Conservation (phyloP, 2,888 invertebrate species). For the Polyommatus iphigenia region DNA sequence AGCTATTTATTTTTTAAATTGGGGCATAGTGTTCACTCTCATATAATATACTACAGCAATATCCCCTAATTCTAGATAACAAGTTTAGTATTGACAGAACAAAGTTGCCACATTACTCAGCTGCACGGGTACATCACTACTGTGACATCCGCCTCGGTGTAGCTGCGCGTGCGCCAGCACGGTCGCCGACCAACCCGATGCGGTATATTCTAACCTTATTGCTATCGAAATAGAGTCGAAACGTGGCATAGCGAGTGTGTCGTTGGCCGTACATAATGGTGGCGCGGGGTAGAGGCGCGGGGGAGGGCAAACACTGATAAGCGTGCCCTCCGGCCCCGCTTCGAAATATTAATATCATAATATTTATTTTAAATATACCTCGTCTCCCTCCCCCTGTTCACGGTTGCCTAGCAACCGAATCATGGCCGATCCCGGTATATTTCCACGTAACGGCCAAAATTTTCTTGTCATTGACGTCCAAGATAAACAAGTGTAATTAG, state of each 20-base stretch:
- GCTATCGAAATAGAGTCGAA: neutral
- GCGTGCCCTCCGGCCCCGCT: slow-evolving; percentile 46
- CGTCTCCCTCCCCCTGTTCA: slow-evolving; percentile 27
- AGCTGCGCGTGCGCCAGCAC: neutral
- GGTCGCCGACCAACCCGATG: neutral
- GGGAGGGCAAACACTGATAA: slow-evolving; percentile 40
- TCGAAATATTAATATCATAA: slow-evolving; percentile 48
- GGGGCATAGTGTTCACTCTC: no score
- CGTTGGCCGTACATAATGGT: neutral
- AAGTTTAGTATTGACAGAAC: neutral
- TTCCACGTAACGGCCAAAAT: neutral
- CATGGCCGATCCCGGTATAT: neutral
- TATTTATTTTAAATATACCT: slow-evolving; percentile 44
- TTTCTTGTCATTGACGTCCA: neutral
- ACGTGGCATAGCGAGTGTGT: neutral
- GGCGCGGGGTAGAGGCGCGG: slow-evolving; percentile 25
- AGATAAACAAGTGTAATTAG: neutral
- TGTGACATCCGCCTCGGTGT: neutral
- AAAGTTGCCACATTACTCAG: neutral
- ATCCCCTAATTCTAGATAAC: neutral
- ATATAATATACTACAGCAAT: neutral
- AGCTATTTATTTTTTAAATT: neutral
- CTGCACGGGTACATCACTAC: slow-evolving; percentile 20
- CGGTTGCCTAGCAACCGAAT: slow-evolving; percentile 9
- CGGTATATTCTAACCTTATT: neutral